These are phyloP conservation scores for Heliconius nattereri DNA, from an alignment of 1,140 invertebrate genomes.

Conservation along the genomic window DNA sequence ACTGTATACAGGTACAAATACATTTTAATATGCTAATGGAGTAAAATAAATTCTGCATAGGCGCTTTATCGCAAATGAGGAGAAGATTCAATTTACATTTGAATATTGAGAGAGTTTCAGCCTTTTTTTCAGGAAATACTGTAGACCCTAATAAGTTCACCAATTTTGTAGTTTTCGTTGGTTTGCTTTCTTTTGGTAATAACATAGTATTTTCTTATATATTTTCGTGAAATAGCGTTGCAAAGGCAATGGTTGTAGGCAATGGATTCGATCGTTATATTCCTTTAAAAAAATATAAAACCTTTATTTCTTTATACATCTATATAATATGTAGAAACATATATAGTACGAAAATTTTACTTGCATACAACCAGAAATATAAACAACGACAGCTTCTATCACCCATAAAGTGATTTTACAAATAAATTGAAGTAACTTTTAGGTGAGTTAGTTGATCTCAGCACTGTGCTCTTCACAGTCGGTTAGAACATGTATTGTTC, in stretches of 20 bases:
- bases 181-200: neutral
- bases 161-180: neutral
- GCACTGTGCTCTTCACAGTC: slow-evolving; percentile 36
- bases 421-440: slow-evolving; percentile 31
- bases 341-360: neutral
- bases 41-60: slow-evolving; percentile 73
- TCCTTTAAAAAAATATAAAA: no score
- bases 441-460: slow-evolving; percentile 38
- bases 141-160: neutral
- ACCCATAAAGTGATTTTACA: slow-evolving; percentile 24
- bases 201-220: neutral
- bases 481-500: slow-evolving; percentile 42
- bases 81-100: slow-evolving; percentile 68
- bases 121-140: neutral
- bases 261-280: no score
- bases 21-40: slow-evolving; percentile 76
- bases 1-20: slow-evolving; percentile 13
- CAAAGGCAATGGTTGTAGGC: no score
- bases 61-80: slow-evolving; percentile 70
- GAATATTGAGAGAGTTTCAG: slow-evolving; percentile 10
- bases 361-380: neutral
- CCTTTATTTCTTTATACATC: no score
- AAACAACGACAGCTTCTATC: neutral
- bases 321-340: neutral
- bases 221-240: neutral